Conservation (phyloP, 2,113 vertebrate species). For the Butorides virescens region DNA sequence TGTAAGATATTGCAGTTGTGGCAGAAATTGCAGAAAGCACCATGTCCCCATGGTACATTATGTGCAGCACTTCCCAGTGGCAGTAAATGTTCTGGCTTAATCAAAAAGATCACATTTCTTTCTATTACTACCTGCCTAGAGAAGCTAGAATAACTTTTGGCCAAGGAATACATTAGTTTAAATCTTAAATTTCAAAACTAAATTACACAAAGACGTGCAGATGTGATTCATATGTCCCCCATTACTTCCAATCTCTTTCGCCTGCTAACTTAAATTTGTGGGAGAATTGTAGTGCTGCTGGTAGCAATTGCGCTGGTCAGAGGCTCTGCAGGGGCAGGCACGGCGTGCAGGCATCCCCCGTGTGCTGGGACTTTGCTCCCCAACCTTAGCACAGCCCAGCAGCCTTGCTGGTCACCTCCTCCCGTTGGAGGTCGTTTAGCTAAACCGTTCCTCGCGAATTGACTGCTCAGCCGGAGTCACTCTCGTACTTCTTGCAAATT, state of each 20-base stretch:
- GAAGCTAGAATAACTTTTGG: slow-evolving; percentile 57
- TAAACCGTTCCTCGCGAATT: not conserved
- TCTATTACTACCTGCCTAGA: slow-evolving; percentile 55
- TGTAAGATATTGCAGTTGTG: slow-evolving; percentile 24
- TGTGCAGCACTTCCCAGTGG: slow-evolving; percentile 27
- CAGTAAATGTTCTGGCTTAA: slow-evolving; percentile 64
- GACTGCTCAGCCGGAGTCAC: not conserved
- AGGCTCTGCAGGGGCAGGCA: not conserved
- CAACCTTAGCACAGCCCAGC: not conserved
- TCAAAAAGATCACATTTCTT: slow-evolving; percentile 66
- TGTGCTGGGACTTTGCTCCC: not conserved
- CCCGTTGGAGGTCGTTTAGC: accelerated
- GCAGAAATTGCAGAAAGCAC: slow-evolving; percentile 33
- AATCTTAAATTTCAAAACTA: slow-evolving; percentile 52
- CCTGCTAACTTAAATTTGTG: slow-evolving; percentile 23
- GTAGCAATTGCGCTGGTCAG: accelerated
- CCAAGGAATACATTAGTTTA: slow-evolving; percentile 48
- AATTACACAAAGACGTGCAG: slow-evolving; percentile 21
- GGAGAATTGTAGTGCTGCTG: not conserved
- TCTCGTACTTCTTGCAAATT: not conserved
- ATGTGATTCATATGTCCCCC: slow-evolving; percentile 43
- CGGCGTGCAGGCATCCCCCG: accelerated
- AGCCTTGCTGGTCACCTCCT: accelerated
- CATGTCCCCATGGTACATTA: not conserved
- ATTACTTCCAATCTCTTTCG: slow-evolving; percentile 19